Evolutionary conservation across 1,140 invertebrate species (phyloP).

Genomic region (Nylanderia fulva): DNA sequence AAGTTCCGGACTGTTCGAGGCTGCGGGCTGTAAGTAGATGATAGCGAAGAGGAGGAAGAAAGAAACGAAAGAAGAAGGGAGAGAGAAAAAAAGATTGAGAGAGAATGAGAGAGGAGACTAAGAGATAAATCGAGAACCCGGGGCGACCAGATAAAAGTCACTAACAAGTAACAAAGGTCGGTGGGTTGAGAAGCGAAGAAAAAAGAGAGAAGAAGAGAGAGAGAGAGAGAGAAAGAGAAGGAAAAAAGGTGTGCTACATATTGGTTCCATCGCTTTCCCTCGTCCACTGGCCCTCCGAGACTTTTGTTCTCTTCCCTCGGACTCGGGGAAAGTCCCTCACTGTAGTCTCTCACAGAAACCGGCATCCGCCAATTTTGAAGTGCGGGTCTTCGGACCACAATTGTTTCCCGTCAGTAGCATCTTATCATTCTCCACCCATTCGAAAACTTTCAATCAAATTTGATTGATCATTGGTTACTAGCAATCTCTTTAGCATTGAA

Average conservation of each 20-base stretch:
- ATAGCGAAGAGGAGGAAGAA: constrained; percentile 58
- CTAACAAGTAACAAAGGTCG: constrained; percentile 78
- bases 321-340: constrained; percentile 38
- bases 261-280: constrained; percentile 72
- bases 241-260: constrained; percentile 67
- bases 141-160: constrained; percentile 78
- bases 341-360: constrained; percentile 26
- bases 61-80: constrained; percentile 10
- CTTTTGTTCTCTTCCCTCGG: constrained; percentile 67
- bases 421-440: not conserved
- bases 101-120: constrained; percentile 47
- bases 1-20: constrained; percentile 75
- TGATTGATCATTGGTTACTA: constrained; percentile 38
- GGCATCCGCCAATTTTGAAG: constrained; percentile 51
- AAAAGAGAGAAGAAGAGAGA: constrained; percentile 2
- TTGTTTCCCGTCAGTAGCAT: constrained; percentile 59
- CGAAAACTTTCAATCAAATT: constrained; percentile 40
- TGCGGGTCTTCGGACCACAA: constrained; percentile 48
- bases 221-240: constrained; percentile 16
- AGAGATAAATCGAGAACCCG: constrained; percentile 77
- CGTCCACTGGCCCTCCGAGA: constrained; percentile 53
- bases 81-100: constrained; percentile 38
- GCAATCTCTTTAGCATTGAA: not conserved
- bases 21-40: constrained; percentile 73
- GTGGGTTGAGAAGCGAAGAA: constrained; percentile 47